A percentile compares a stretch with the other conserved stretches of the same genome.
Evolutionary conservation across 2,888 invertebrate species (phyloP).

Genomic region (Capitulum mitella): DNA sequence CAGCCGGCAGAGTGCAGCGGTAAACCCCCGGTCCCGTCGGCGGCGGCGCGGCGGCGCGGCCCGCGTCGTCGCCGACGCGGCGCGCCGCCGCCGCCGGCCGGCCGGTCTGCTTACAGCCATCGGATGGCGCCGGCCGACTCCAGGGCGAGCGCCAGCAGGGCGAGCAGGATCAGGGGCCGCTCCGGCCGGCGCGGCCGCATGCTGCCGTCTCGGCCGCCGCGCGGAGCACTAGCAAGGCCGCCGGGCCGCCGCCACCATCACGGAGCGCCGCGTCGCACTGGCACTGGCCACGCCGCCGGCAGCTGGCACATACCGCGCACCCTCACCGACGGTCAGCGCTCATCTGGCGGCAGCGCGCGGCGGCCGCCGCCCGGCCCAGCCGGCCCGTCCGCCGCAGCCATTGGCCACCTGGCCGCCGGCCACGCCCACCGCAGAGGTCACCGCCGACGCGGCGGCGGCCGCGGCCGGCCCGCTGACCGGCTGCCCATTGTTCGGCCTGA

Average conservation of each 20-base stretch:
- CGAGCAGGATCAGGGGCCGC: background rate
- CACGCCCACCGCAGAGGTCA: constrained; percentile 10
- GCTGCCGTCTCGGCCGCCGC: background rate
- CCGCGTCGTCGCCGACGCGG: too few species aligned
- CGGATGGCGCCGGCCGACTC: background rate
- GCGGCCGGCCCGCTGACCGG: background rate
- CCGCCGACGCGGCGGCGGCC: background rate
- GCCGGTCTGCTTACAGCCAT: background rate
- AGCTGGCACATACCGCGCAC: background rate
- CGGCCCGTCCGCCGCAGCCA: background rate
- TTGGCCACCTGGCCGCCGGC: background rate
- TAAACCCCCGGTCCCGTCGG: too few species aligned
- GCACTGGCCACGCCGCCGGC: background rate
- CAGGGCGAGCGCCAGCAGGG: background rate
- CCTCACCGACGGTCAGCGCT: background rate
- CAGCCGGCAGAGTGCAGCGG: too few species aligned
- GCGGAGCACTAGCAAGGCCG: background rate
- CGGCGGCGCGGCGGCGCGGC: too few species aligned
- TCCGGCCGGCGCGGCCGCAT: background rate
- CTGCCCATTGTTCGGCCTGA: background rate
- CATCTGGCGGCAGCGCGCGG: background rate
- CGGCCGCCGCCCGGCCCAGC: background rate
- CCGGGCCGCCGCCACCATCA: background rate
- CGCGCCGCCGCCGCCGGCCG: background rate
- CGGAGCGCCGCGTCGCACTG: background rate